Conservation (phyloP, 2,888 invertebrate species). For the Archips crataeganus region DNA sequence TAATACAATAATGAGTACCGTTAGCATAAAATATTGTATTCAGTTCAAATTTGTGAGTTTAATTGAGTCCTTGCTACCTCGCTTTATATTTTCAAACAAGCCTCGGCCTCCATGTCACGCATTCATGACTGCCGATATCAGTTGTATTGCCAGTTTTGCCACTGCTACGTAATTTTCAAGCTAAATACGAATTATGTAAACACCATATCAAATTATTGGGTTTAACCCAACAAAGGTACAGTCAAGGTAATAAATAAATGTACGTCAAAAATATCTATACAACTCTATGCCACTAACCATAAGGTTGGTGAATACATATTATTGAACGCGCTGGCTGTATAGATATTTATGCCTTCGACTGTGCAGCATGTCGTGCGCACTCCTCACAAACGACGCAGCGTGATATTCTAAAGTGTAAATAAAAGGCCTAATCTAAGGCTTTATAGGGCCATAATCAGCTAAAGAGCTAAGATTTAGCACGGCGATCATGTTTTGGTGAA, state of each 20-base stretch:
- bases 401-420: neutral
- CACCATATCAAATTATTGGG: neutral
- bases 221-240: neutral
- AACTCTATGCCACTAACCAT: no score
- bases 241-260: no score
- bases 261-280: no score
- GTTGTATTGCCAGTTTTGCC: neutral
- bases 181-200: neutral
- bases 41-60: no score
- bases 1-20: no score
- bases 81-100: neutral
- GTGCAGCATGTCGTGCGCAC: neutral
- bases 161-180: constrained; percentile 8
- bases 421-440: neutral
- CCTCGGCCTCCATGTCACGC: neutral
- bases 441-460: constrained; percentile 9
- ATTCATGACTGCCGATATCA: neutral
- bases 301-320: no score
- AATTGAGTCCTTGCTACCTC: neutral
- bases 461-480: constrained; percentile 8
- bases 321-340: neutral
- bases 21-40: no score
- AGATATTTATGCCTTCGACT: no score
- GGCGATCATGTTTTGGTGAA: constrained; percentile 13
- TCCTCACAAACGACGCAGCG: neutral